phyloP scores from a whole-genome alignment of 2,888 invertebrate species.

The Leptinotarsa juncta region DNA sequence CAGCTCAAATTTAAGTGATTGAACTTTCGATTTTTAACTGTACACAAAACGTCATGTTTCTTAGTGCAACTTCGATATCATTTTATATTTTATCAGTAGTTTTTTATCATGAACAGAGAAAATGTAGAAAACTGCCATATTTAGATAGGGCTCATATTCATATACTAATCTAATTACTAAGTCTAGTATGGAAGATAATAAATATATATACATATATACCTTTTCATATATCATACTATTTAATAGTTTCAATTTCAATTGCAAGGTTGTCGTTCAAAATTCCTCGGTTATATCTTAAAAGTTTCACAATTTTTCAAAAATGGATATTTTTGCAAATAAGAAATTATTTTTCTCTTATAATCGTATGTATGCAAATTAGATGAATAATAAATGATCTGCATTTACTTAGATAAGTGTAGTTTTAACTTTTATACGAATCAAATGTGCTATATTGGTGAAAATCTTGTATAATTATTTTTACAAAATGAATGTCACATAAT shows the following conservation, averaged over 20 bases:
- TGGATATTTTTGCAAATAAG: background rate
- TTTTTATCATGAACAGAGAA: constrained; percentile 14
- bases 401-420: constrained; percentile 7
- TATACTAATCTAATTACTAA: constrained; percentile 7
- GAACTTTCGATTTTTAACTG: background rate
- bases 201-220: background rate
- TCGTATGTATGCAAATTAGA: no score
- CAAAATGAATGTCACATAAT: constrained; percentile 21
- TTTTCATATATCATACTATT: background rate
- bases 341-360: no score
- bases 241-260: background rate
- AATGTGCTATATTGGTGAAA: constrained; percentile 15
- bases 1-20: background rate
- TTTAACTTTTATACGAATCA: constrained; percentile 16
- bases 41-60: no score
- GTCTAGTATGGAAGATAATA: background rate
- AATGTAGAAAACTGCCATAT: constrained; percentile 23
- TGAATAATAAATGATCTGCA: background rate
- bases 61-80: background rate
- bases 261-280: background rate
- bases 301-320: background rate
- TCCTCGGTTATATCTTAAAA: background rate
- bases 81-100: constrained; percentile 12
- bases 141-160: background rate
- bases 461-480: constrained; percentile 33